phyloP scores from a whole-genome alignment of 2,113 vertebrate genomes.

The Pavo muticus region DNA sequence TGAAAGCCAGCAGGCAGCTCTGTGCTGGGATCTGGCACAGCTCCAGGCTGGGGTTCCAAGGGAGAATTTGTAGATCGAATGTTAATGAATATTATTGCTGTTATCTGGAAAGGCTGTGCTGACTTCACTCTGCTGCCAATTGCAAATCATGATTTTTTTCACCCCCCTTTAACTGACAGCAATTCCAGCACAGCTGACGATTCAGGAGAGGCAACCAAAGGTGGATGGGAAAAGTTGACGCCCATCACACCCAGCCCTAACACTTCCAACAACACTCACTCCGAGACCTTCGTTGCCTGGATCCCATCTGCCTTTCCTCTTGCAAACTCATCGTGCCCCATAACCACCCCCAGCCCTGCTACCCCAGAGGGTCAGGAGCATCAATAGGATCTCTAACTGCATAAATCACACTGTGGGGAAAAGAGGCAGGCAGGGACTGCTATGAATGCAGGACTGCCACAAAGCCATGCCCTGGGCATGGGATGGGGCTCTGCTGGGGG shows the following conservation, averaged over 20 bases:
- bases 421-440: neutral
- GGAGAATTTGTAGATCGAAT: slow-evolving; percentile 55
- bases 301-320: neutral
- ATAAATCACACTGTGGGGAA: neutral
- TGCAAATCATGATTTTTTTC: neutral
- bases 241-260: no score
- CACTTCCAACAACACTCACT: neutral
- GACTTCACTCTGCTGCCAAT: neutral
- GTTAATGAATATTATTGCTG: slow-evolving; percentile 45
- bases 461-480: neutral
- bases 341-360: accelerated
- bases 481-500: neutral
- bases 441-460: neutral
- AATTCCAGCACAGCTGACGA: neutral
- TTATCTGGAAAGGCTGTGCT: neutral
- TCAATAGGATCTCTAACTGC: neutral
- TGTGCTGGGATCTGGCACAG: slow-evolving; percentile 10
- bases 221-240: neutral
- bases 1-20: neutral
- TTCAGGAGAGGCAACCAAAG: neutral
- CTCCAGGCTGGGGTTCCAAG: slow-evolving; percentile 38
- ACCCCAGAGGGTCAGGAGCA: neutral
- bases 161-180: neutral
- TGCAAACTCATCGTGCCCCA: neutral
- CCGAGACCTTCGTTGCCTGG: neutral